phyloP scores from a whole-genome alignment of 2,797 vertebrate genomes.

The Danio choprae region DNA sequence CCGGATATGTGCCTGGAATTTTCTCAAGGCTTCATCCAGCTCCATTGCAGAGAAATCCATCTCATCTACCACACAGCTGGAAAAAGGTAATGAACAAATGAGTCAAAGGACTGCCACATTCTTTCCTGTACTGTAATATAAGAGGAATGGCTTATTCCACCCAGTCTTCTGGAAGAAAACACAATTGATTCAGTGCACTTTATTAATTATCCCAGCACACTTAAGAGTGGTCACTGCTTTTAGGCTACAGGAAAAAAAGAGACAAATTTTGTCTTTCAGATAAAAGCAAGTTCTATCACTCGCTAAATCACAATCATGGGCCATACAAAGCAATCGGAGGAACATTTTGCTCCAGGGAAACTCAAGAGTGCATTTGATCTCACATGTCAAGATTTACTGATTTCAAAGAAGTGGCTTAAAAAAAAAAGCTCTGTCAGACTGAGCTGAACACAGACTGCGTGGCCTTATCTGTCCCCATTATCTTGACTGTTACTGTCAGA shows the following conservation, averaged over 20 bases:
- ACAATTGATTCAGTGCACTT: background rate
- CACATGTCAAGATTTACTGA: conserved; percentile 63
- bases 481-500: conserved; percentile 33
- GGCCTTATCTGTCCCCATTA: conserved; percentile 59
- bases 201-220: background rate
- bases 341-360: conserved; percentile 25
- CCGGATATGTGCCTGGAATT: conserved; percentile 97
- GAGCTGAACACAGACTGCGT: conserved; percentile 55
- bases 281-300: conserved; percentile 7
- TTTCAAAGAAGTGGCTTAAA: conserved; percentile 60
- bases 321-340: conserved; percentile 18
- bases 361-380: conserved; percentile 51
- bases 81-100: conserved; percentile 43
- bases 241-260: background rate
- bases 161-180: background rate
- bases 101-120: background rate
- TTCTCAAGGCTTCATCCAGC: conserved; percentile 94
- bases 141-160: background rate
- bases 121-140: conserved; percentile 10
- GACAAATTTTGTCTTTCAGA: background rate
- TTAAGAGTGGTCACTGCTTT: background rate
- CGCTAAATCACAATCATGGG: conserved; percentile 31
- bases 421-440: conserved; percentile 62
- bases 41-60: conserved; percentile 98
- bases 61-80: conserved; percentile 95